A percentile compares a stretch with the other conserved stretches of the same genome.
Conservation (phyloP, 2,797 vertebrate species). For the Cyprinodon diabolis region DNA sequence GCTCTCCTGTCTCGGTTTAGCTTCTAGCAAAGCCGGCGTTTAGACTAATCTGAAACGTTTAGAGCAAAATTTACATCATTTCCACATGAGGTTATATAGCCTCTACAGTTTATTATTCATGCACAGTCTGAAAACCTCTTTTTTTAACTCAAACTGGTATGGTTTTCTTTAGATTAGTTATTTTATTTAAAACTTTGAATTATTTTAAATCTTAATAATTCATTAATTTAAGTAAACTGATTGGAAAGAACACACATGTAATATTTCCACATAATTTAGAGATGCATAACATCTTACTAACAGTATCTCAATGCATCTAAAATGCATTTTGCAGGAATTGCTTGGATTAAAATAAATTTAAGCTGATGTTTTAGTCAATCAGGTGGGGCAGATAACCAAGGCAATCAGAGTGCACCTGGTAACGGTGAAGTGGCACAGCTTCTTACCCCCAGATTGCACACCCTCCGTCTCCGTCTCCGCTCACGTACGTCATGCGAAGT, state of each 20-base stretch:
- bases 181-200: background rate
- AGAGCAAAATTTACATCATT: background rate
- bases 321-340: background rate
- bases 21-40: background rate
- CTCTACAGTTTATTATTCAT: background rate
- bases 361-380: too few relatives aligned
- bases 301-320: background rate
- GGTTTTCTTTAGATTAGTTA: background rate
- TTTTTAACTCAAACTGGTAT: background rate
- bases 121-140: background rate
- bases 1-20: background rate
- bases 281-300: background rate
- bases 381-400: too few relatives aligned
- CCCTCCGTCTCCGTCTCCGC: too few relatives aligned
- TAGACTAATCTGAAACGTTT: constrained; percentile 6
- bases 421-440: too few relatives aligned
- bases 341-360: too few relatives aligned
- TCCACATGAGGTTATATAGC: background rate
- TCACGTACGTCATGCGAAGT: too few relatives aligned
- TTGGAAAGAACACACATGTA: background rate
- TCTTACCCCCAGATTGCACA: too few relatives aligned
- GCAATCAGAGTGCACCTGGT: too few relatives aligned
- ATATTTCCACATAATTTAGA: background rate
- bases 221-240: background rate
- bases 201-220: background rate